Evolutionary conservation across 2,888 invertebrate species (phyloP), one percentile per base, ranked within the genome.

Genomic region (Hedya salicella): DNA sequence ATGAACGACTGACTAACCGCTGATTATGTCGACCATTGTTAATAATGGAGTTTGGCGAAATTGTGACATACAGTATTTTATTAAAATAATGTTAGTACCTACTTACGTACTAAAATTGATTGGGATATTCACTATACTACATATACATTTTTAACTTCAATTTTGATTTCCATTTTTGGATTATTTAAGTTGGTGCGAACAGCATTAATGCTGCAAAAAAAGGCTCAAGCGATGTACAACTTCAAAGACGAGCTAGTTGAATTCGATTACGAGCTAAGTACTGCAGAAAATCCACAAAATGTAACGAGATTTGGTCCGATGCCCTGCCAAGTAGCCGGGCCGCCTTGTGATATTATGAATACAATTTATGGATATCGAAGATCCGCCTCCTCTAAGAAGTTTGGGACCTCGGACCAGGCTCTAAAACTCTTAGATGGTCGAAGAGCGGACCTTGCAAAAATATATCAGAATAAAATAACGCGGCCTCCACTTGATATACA

Each of bases 261-360:
- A 0, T n/a, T 57, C 17, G 57, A 57, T 57, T 1, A 2, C 16
- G 0, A 2, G 2, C 1, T 57, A n/a, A 17, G 0, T 17, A 8
- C 1, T n/a, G n/a, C 0, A 19, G 8, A 0, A 0, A 57, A 57
- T 57, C 46, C 57, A 6, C 2, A 9, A 1, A 57, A 57, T 13
- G 17, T 1, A 30, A 19, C 57, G n/a, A 57, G 57, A 17, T 57
- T 46, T 16, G n/a, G 17, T 9, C 8, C 17, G 1, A 8, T n/a
- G 1, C 16, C n/a, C 42, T 57, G 57, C 17, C 32, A 57, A 1
- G 32, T 19, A 4, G 44, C 46, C 9, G 57, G 57, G 9, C 32
- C 17, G 2, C 56, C 42, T 4, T 57, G 57, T 17, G 13, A n/a
- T 1, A 8, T 30, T 5, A 2, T n/a, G 16, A 11, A 16, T 13